A percentile compares a stretch with the other conserved stretches of the same genome.
Conservation (phyloP, 2,113 vertebrate genomes). For the Podarcis raffonei region DNA sequence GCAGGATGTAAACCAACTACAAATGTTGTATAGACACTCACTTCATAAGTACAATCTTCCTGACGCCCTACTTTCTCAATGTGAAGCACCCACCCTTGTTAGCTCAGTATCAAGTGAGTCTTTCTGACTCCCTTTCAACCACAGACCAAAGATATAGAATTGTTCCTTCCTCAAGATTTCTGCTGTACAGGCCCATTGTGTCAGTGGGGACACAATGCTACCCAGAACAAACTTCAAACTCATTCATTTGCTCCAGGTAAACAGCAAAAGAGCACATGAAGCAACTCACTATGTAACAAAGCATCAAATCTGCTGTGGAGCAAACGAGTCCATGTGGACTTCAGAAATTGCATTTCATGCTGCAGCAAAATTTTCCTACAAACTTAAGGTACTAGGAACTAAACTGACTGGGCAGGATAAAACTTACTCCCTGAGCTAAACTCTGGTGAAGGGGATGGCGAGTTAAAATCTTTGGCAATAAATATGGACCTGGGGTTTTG, state of each 20-base stretch:
- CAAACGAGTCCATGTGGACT: background rate
- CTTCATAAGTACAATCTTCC: background rate
- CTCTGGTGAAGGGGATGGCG: background rate
- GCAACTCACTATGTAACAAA: background rate
- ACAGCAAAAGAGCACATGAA: background rate
- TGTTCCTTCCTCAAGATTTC: background rate
- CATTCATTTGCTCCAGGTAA: background rate
- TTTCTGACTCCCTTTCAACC: background rate
- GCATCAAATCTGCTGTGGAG: background rate
- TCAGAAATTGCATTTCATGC: background rate
- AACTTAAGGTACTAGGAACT: background rate
- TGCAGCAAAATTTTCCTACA: background rate
- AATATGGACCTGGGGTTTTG: background rate
- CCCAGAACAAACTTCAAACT: background rate
- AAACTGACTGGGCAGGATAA: background rate
- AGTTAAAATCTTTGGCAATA: slow-evolving; percentile 1
- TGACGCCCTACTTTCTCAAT: background rate
- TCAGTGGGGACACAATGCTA: background rate
- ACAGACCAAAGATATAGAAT: background rate
- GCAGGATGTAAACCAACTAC: background rate
- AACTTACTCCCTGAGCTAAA: background rate
- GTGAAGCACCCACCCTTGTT: background rate
- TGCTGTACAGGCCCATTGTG: background rate
- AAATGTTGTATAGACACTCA: background rate
- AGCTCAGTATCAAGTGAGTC: background rate